Evolutionary conservation across 2,797 vertebrate species (phyloP), one percentile per base, ranked within the genome.

Genomic region (Cygnus olor): DNA sequence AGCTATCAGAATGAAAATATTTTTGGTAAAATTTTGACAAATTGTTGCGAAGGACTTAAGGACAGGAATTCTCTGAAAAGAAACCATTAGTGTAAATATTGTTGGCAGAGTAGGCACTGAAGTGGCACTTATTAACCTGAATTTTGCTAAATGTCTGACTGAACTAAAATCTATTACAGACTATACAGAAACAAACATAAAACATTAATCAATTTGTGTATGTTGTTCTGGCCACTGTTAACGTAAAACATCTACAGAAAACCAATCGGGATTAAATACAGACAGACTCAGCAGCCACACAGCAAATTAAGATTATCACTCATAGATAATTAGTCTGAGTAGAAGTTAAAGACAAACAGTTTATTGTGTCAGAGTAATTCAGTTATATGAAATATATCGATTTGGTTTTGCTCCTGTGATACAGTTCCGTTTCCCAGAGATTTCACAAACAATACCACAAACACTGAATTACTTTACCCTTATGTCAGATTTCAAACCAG

Each of bases 221-320:
- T 16, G n/a, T 44, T 91, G 36, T 61, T 93, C 73, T 65, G 54
- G 70, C n/a, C 87, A 80, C 73, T 24, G 53, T 83, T 95, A 92
- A 24, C 11, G n/a, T 81, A 92, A 92, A 60, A 7, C 36, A 71
- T 47, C 63, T 73, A 83, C 58, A 84, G 81, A 95, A 81, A 51
- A 82, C 15, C 44, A 66, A 2, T 47, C 11, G 10, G 47, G 66
- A 94, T 12, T 66, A 63, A 63, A 70, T 57, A 72, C 14, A 19
- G 38, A 79, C 61, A 79, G n/a, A 82, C 82, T 85, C 70, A 87
- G 44, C 72, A 89, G 87, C 64, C 71, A 91, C 63, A 64, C 10
- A 30, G 66, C 71, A 89, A 45, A 69, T 63, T 77, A 71, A 77
- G 49, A 90, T 58, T 36, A 82, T 77, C 21, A 56, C 68, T 47